A percentile compares a stretch with the other conserved stretches of the same genome.
Conservation (phyloP, 1,140 invertebrate species). For the Drosophila asahinai region DNA sequence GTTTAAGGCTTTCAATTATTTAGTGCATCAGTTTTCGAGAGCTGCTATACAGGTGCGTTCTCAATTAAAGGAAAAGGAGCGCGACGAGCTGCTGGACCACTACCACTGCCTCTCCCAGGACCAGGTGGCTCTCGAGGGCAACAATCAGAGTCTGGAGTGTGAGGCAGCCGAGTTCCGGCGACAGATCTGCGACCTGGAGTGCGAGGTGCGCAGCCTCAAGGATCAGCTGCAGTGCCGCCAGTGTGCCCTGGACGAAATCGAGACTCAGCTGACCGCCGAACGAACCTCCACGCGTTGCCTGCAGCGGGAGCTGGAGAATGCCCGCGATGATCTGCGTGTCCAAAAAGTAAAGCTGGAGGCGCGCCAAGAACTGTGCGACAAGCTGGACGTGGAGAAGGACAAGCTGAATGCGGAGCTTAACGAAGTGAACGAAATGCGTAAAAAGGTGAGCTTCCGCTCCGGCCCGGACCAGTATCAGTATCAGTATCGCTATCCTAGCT, state of each 20-base stretch:
- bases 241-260: conserved; percentile 55
- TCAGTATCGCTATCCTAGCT: conserved; percentile 28
- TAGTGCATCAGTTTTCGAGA: conserved; percentile 40
- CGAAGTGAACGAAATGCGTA: conserved; percentile 67
- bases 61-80: conserved; percentile 87
- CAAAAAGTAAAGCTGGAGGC: conserved; percentile 76
- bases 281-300: conserved; percentile 45
- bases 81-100: conserved; percentile 88
- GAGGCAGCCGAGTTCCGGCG: conserved; percentile 87
- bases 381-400: conserved; percentile 72
- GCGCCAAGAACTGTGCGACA: conserved; percentile 77
- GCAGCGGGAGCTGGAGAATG: conserved; percentile 60
- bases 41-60: conserved; percentile 51
- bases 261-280: conserved; percentile 53
- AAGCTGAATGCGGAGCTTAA: conserved; percentile 79
- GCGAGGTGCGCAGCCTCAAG: conserved; percentile 62
- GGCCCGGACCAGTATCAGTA: conserved; percentile 8
- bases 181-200: conserved; percentile 72
- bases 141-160: conserved; percentile 88
- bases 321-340: conserved; percentile 53
- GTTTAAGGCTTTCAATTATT: neutral
- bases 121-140: conserved; percentile 88
- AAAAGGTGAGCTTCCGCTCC: conserved; percentile 64
- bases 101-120: conserved; percentile 88
- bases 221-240: conserved; percentile 60